Evolutionary conservation across 2,888 invertebrate species (phyloP).

Genomic region (Lepas anatifera): DNA sequence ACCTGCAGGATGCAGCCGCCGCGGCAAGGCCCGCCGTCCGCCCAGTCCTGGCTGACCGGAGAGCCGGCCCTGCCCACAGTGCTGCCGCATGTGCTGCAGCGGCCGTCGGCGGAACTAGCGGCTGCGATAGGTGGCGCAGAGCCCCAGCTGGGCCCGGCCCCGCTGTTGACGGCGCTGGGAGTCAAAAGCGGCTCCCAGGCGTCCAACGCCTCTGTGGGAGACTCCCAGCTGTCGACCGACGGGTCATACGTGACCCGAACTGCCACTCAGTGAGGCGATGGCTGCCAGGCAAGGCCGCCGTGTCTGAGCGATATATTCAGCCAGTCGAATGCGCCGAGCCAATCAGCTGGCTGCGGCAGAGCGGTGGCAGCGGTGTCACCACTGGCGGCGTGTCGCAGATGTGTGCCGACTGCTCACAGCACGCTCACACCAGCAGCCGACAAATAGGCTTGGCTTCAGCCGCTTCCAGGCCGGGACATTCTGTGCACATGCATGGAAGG

Average conservation of each 20-base stretch:
- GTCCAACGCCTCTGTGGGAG: neutral
- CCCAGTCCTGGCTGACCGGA: neutral
- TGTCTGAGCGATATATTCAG: too few relatives aligned
- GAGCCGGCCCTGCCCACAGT: neutral
- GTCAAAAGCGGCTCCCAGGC: neutral
- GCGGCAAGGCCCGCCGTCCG: neutral
- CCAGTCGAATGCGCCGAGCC: too few relatives aligned
- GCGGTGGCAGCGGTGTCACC: too few relatives aligned
- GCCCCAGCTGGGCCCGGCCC: constrained; percentile 5
- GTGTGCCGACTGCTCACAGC: too few relatives aligned
- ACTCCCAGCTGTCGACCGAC: neutral
- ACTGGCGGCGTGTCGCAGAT: too few relatives aligned
- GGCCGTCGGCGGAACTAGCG: neutral
- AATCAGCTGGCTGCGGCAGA: too few relatives aligned
- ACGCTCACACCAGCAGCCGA: too few relatives aligned
- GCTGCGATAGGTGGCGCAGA: neutral
- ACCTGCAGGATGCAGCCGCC: too few relatives aligned
- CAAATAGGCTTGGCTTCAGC: too few relatives aligned
- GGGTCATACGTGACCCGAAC: neutral
- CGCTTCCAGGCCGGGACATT: too few relatives aligned
- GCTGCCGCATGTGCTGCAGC: neutral
- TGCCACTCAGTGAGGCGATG: neutral
- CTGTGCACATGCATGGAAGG: too few relatives aligned
- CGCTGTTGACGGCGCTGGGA: constrained; percentile 17
- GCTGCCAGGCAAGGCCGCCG: too few relatives aligned